Conservation (phyloP, 2,888 invertebrate genomes). For the Cantharis lateralis region DNA sequence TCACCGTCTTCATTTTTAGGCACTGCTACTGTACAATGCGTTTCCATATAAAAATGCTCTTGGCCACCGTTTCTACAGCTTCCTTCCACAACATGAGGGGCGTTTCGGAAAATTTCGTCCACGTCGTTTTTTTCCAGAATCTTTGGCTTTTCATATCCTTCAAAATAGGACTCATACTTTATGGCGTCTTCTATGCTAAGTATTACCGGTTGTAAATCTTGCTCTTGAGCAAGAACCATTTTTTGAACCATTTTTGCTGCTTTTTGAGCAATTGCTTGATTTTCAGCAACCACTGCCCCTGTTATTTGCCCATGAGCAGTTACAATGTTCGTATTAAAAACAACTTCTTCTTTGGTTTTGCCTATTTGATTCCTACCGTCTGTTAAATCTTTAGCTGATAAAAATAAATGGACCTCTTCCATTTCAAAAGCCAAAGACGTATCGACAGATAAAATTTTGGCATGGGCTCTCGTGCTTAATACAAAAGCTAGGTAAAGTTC, state of each 20-base stretch:
- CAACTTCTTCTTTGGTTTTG: slow-evolving; percentile 77
- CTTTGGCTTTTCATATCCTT: slow-evolving; percentile 59
- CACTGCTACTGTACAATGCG: slow-evolving; percentile 72
- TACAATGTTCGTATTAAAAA: slow-evolving; percentile 80
- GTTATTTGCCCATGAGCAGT: slow-evolving; percentile 81
- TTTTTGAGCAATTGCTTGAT: slow-evolving; percentile 78
- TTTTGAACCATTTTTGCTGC: slow-evolving; percentile 82
- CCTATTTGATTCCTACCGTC: slow-evolving; percentile 70
- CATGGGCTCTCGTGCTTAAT: slow-evolving; percentile 80
- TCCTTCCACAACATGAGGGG: slow-evolving; percentile 79
- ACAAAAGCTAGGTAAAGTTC: slow-evolving; percentile 85
- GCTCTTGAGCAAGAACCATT: too few species aligned
- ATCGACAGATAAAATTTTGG: slow-evolving; percentile 77
- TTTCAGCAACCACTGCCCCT: slow-evolving; percentile 79
- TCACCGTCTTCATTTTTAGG: slow-evolving; percentile 82
- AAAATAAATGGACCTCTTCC: slow-evolving; percentile 82
- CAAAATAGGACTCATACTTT: slow-evolving; percentile 70
- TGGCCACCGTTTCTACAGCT: slow-evolving; percentile 84
- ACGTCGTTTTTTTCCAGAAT: slow-evolving; percentile 69
- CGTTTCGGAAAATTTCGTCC: slow-evolving; percentile 63
- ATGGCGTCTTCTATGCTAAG: slow-evolving; percentile 90
- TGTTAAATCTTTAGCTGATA: slow-evolving; percentile 76
- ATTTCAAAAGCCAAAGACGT: slow-evolving; percentile 71
- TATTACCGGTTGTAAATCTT: slow-evolving; percentile 77
- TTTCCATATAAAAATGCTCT: slow-evolving; percentile 97